A percentile compares a stretch with the other conserved stretches of the same genome.
Conservation (phyloP, 2,113 vertebrate genomes). For the Meriones unguiculatus region DNA sequence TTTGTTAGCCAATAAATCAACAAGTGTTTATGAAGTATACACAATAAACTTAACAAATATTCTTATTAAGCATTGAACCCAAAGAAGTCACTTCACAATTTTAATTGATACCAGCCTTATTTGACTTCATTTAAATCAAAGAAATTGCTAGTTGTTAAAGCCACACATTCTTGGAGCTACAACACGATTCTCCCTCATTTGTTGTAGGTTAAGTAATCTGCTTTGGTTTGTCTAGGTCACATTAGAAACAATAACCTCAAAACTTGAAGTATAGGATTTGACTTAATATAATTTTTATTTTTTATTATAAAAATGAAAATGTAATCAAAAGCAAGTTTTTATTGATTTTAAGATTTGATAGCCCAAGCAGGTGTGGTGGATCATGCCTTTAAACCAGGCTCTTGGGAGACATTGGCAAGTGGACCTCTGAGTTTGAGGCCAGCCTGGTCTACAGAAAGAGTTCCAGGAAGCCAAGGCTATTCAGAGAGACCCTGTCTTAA, state of each 20-base stretch:
- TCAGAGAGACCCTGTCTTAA: not conserved
- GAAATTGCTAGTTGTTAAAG: not conserved
- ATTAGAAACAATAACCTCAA: not conserved
- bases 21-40: conserved; percentile 57
- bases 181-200: not conserved
- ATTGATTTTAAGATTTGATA: conserved; percentile 3
- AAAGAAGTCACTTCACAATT: not conserved
- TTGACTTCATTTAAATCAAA: not conserved
- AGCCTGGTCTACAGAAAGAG: not conserved
- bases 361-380: not conserved
- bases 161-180: not conserved
- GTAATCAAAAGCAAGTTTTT: not conserved
- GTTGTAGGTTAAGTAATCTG: not conserved
- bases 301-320: not conserved
- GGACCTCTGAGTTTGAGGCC: not conserved
- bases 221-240: not conserved
- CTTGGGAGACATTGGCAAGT: not conserved
- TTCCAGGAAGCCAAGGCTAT: not conserved
- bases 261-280: not conserved
- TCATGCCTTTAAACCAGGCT: not conserved
- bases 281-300: conserved; percentile 12
- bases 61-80: not conserved
- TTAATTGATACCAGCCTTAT: not conserved
- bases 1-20: conserved; percentile 47
- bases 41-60: not conserved